Percentiles rank a stretch among this genome's conserved stretches.
Evolutionary conservation across 2,888 invertebrate genomes (phyloP).

Genomic region (Metopia argyrocephala): DNA sequence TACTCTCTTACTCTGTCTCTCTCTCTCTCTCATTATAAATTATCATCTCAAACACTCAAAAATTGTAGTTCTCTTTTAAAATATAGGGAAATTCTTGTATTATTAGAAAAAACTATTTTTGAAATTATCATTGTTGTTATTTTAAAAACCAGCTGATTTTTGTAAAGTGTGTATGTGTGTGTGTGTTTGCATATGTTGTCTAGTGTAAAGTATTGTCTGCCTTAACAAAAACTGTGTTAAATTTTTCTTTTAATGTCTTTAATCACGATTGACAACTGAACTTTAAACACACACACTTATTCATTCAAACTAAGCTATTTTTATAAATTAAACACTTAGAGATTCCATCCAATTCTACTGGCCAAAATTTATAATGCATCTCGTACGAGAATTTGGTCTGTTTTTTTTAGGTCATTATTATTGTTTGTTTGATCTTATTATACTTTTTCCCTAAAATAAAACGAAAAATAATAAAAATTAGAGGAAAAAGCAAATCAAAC

Average conservation of each 20-base stretch:
- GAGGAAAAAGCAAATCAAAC: neutral
- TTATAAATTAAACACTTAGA: neutral
- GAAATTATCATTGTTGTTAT: neutral
- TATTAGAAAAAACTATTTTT: too few species aligned
- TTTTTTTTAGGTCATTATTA: slow-evolving; percentile 6
- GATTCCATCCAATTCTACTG: slow-evolving; percentile 25
- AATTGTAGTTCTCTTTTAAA: too few species aligned
- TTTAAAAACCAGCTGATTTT: slow-evolving; percentile 50
- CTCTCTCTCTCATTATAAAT: slow-evolving; percentile 15
- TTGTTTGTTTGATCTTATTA: slow-evolving; percentile 4
- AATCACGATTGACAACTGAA: slow-evolving; percentile 58
- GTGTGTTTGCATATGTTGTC: too few species aligned
- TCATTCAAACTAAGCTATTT: neutral
- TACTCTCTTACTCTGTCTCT: neutral
- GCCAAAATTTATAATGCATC: slow-evolving; percentile 43
- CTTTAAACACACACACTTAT: slow-evolving; percentile 27
- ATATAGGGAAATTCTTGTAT: slow-evolving; percentile 35
- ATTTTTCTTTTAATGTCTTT: slow-evolving; percentile 48
- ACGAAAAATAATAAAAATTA: neutral
- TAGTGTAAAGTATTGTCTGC: slow-evolving; percentile 18
- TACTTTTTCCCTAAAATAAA: neutral
- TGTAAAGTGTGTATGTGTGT: neutral
- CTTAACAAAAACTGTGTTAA: slow-evolving; percentile 51
- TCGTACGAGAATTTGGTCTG: neutral
- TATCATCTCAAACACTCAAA: too few species aligned